These are phyloP conservation scores for Plebejus melissa DNA, from an alignment of 2,888 invertebrate genomes.

Conservation along the genomic window DNA sequence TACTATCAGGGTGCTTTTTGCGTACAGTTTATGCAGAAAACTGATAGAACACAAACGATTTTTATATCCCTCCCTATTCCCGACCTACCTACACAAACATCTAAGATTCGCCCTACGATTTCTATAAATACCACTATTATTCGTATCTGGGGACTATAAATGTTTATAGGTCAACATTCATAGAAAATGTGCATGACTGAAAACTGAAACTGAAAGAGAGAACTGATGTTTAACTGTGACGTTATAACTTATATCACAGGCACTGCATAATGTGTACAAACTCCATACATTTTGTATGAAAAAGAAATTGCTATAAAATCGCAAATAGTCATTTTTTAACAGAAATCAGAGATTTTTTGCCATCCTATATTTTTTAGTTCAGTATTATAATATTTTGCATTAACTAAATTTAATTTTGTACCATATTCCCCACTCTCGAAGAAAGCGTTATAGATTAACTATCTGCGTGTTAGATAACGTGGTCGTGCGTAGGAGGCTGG, in stretches of 20 bases:
- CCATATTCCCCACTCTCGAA: not conserved
- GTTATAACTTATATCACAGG: not conserved
- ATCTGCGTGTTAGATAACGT: constrained; percentile 17
- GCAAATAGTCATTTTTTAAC: too few species aligned
- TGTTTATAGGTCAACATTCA: not conserved
- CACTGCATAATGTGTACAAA: too few species aligned
- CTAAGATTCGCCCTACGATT: constrained; percentile 1
- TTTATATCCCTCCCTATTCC: not conserved
- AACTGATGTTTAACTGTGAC: not conserved
- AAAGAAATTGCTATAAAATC: too few species aligned
- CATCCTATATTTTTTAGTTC: too few species aligned
- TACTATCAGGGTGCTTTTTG: too few species aligned
- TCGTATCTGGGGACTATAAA: not conserved
- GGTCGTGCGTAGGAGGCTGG: constrained; percentile 15
- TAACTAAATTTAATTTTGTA: too few species aligned
- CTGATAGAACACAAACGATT: not conserved
- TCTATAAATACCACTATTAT: not conserved
- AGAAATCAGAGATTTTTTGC: too few species aligned
- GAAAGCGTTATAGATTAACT: not conserved
- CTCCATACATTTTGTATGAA: too few species aligned
- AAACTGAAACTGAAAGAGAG: too few species aligned
- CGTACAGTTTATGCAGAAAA: not conserved
- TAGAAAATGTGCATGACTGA: not conserved
- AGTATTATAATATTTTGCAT: too few species aligned
- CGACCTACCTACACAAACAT: not conserved